These are phyloP conservation scores for Progne subis DNA, from an alignment of 2,113 vertebrate species.

Conservation along the genomic window DNA sequence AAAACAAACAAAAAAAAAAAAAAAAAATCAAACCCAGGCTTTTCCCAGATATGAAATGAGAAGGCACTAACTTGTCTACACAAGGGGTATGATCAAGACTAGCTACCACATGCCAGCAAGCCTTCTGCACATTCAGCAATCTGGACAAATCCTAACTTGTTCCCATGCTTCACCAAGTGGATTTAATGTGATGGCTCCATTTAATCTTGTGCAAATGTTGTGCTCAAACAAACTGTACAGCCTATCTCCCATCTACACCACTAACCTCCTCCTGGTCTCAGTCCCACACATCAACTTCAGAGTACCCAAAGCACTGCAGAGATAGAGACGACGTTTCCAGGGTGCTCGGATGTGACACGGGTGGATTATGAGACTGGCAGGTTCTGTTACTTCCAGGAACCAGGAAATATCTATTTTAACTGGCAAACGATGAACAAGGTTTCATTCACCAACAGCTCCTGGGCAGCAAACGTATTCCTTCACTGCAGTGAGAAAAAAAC, in stretches of 20 bases:
- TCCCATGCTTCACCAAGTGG: background rate
- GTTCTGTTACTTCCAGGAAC: background rate
- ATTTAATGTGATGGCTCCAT: background rate
- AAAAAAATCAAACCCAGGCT: background rate
- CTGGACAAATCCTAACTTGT: conserved; percentile 31
- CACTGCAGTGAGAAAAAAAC: background rate
- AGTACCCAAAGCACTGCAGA: background rate
- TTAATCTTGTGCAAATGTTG: conserved; percentile 5
- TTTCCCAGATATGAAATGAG: background rate
- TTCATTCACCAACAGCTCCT: background rate
- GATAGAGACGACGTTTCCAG: background rate
- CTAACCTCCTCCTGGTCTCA: background rate
- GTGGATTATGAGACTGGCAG: background rate
- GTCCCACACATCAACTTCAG: background rate
- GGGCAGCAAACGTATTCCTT: background rate
- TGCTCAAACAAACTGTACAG: background rate
- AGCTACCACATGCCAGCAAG: conserved; percentile 26
- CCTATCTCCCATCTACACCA: background rate
- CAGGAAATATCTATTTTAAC: background rate
- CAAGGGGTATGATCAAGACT: background rate
- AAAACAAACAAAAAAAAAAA: background rate
- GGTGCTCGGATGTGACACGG: background rate
- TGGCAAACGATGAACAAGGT: background rate
- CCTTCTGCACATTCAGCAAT: background rate
- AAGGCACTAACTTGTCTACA: background rate